Evolutionary conservation across 2,113 vertebrate genomes (phyloP).

Genomic region (Albula glossodonta): DNA sequence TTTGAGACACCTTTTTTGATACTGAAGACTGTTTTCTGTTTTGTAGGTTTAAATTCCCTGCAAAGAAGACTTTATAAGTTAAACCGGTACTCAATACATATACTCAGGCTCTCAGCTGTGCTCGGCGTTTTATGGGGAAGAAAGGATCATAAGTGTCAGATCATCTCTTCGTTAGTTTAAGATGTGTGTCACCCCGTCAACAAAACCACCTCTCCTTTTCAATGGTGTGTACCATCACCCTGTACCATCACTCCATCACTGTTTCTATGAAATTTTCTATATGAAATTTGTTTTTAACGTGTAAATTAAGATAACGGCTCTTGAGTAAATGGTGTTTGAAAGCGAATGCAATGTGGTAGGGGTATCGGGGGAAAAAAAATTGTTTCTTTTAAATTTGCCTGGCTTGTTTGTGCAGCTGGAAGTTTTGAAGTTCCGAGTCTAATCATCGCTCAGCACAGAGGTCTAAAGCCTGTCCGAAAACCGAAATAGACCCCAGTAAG

Average conservation of each 20-base stretch:
- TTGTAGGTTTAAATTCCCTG: conserved; percentile 9
- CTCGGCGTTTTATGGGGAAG: background rate
- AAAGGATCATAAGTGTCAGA: background rate
- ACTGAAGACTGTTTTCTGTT: conserved; percentile 9
- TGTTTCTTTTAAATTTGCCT: background rate
- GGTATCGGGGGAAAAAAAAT: background rate
- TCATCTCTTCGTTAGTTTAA: background rate
- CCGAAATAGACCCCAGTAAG: background rate
- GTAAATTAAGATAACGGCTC: background rate
- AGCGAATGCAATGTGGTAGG: background rate
- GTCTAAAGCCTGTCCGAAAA: background rate
- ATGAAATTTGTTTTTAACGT: background rate
- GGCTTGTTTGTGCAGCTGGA: background rate
- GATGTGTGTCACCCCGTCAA: conserved; percentile 13
- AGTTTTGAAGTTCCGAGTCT: background rate
- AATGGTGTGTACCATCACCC: background rate
- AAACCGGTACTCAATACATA: background rate
- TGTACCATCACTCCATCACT: background rate
- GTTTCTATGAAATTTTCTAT: background rate
- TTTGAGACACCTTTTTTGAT: background rate
- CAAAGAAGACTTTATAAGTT: conserved; percentile 17
- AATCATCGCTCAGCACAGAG: background rate
- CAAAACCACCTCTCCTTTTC: conserved; percentile 17
- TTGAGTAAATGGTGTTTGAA: conserved; percentile 1
- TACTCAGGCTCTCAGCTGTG: background rate